Conservation (phyloP, 2,797 vertebrate species). For the Sebastes hubbsi region DNA sequence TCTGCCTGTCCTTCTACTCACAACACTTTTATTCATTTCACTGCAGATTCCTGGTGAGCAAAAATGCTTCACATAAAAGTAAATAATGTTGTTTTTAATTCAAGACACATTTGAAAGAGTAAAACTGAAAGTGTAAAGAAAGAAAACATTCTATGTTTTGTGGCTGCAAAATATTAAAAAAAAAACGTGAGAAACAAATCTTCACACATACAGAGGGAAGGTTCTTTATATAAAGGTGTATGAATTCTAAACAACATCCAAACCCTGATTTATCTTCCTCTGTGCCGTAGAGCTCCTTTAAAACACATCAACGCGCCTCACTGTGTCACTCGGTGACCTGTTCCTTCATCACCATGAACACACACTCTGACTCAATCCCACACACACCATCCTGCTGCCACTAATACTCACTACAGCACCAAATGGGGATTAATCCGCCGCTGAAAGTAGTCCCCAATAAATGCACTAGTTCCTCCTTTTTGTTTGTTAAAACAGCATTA, state of each 20-base stretch:
- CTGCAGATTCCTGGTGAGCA: conserved; percentile 12
- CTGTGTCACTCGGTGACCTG: neutral
- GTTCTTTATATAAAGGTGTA: neutral
- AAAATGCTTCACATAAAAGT: neutral
- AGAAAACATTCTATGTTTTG: too few species aligned
- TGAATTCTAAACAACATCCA: neutral
- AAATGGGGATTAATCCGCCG: neutral
- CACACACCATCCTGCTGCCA: neutral
- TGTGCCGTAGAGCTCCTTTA: neutral
- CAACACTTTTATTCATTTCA: neutral
- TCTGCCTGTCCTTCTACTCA: conserved; percentile 14
- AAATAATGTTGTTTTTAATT: conserved; percentile 2
- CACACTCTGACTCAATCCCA: neutral
- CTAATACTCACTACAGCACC: neutral
- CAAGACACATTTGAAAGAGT: neutral
- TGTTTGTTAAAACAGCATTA: too few species aligned
- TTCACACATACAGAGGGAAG: neutral
- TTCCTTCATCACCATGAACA: neutral
- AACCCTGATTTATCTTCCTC: neutral
- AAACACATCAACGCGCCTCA: neutral
- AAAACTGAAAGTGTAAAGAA: neutral
- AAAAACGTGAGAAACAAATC: neutral
- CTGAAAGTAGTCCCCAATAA: neutral
- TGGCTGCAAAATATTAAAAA: neutral
- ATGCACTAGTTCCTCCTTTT: neutral